Percentiles rank a stretch among this genome's conserved stretches.
These are phyloP conservation scores for Phylloscopus collybita DNA, from an alignment of 2,797 vertebrate genomes.

Conservation along the genomic window DNA sequence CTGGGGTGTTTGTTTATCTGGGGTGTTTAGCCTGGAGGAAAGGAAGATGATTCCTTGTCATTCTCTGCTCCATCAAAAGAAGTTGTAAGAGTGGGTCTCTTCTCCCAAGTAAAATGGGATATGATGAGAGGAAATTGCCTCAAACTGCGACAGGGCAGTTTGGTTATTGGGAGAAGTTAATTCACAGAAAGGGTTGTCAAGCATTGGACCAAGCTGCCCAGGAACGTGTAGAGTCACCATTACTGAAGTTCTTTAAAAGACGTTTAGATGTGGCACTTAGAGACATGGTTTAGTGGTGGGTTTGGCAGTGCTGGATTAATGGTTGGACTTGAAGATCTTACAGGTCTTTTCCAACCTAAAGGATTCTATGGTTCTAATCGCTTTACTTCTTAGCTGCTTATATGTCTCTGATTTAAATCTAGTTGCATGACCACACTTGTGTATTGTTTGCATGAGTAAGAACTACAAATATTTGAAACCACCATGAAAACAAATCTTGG, in stretches of 20 bases:
- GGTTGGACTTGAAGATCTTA: not conserved
- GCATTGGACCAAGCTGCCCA: not conserved
- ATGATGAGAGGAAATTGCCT: not conserved
- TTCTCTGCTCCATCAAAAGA: not conserved
- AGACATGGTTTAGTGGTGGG: not conserved
- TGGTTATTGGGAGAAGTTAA: not conserved
- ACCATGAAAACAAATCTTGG: not conserved
- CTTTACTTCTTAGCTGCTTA: not conserved
- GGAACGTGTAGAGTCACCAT: not conserved
- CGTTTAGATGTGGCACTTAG: not conserved
- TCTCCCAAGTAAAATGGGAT: not conserved
- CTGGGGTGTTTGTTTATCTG: not conserved
- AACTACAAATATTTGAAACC: not conserved
- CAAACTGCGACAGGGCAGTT: not conserved
- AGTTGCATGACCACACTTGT: not conserved
- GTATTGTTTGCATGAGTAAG: not conserved
- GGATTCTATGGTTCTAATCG: not conserved
- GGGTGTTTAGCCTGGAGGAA: not conserved
- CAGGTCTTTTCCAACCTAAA: not conserved
- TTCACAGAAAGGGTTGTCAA: not conserved
- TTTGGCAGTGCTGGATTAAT: not conserved
- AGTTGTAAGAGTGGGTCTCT: not conserved
- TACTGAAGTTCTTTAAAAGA: not conserved
- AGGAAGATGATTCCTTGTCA: not conserved
- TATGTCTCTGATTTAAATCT: not conserved